Percentiles rank a stretch among this genome's conserved stretches.
phyloP scores from a whole-genome alignment of 1,140 invertebrate genomes.

The Leptopilina clavipes region DNA sequence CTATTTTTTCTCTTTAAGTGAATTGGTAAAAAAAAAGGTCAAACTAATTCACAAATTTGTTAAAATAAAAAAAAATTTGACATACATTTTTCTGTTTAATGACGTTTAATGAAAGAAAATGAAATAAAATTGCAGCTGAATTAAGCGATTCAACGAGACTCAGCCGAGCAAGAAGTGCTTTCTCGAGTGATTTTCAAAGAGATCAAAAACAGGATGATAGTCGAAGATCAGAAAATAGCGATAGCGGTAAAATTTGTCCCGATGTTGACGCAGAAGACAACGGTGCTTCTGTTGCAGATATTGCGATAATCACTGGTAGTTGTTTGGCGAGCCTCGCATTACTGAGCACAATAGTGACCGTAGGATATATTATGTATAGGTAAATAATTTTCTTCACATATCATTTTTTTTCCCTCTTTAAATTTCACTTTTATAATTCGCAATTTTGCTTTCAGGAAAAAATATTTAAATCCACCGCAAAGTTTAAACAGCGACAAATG shows the following conservation, averaged over 20 bases:
- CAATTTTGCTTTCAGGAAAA: slow-evolving; percentile 71
- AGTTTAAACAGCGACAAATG: slow-evolving; percentile 84
- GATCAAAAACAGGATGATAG: slow-evolving; percentile 59
- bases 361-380: slow-evolving; percentile 84
- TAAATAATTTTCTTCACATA: slow-evolving; percentile 50
- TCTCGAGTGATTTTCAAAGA: slow-evolving; percentile 61
- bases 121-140: slow-evolving; percentile 46
- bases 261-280: slow-evolving; percentile 46
- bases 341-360: slow-evolving; percentile 80
- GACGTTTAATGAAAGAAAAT: background rate
- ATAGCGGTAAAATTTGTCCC: slow-evolving; percentile 46
- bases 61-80: no score
- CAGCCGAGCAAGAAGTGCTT: slow-evolving; percentile 65
- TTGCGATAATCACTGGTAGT: slow-evolving; percentile 83
- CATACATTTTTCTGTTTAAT: background rate
- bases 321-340: slow-evolving; percentile 81
- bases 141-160: slow-evolving; percentile 63
- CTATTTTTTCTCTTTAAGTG: no score
- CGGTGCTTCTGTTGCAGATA: slow-evolving; percentile 74
- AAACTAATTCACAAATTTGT: no score
- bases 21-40: no score
- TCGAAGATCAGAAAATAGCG: slow-evolving; percentile 54
- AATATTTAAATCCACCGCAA: slow-evolving; percentile 87
- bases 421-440: background rate
- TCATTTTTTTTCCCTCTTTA: slow-evolving; percentile 3